Evolutionary conservation across 2,113 vertebrate genomes (phyloP).

Genomic region (Ochotona curzoniae): DNA sequence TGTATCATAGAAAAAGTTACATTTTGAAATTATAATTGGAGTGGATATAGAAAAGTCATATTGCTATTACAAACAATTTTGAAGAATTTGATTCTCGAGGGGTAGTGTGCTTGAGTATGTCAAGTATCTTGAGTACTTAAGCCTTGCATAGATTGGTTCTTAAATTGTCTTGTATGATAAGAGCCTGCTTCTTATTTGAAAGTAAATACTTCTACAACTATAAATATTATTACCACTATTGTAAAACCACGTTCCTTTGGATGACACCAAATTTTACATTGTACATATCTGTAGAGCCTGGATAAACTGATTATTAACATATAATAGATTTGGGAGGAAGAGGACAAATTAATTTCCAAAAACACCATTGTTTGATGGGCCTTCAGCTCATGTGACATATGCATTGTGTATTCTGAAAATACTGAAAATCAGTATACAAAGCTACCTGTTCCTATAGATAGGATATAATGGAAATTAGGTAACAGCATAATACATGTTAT

Average conservation of each 20-base stretch:
- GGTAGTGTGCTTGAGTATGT: background rate
- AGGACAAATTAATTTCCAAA: background rate
- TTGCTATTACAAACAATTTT: background rate
- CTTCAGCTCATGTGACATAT: background rate
- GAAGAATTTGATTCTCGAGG: background rate
- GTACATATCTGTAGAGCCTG: background rate
- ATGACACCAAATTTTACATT: conserved; percentile 18
- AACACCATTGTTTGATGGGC: background rate
- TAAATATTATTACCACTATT: conserved; percentile 23
- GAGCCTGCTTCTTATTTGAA: background rate
- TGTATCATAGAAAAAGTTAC: background rate
- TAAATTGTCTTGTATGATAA: background rate
- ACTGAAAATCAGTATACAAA: conserved; percentile 21
- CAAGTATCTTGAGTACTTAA: background rate
- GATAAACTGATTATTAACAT: background rate
- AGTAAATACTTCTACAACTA: conserved; percentile 18
- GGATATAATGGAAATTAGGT: conserved; percentile 2
- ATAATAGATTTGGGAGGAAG: background rate
- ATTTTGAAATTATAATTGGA: background rate
- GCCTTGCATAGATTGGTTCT: background rate
- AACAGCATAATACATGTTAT: background rate
- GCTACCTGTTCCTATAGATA: background rate
- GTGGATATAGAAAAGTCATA: background rate
- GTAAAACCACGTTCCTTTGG: background rate
- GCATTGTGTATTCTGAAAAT: background rate